These are phyloP conservation scores for Megalonaias nervosa DNA, from an alignment of 1,140 invertebrate genomes.

Conservation along the genomic window DNA sequence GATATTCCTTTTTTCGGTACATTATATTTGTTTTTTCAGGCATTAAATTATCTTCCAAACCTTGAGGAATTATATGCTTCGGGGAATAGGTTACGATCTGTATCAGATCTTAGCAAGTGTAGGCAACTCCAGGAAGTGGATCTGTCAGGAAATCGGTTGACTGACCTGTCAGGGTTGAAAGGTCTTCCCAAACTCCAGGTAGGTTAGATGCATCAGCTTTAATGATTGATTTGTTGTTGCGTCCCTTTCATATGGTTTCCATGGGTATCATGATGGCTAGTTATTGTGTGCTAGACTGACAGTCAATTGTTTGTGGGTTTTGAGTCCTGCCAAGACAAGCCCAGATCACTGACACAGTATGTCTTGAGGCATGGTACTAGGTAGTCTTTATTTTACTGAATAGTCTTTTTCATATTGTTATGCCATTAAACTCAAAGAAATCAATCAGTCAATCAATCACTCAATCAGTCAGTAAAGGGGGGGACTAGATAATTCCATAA, in stretches of 20 bases:
- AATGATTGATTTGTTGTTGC: too few relatives aligned
- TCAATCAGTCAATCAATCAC: too few relatives aligned
- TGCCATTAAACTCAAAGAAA: too few relatives aligned
- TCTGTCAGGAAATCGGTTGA: conserved; percentile 59
- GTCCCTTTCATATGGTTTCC: neutral
- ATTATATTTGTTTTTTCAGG: conserved; percentile 43
- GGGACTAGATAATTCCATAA: too few relatives aligned
- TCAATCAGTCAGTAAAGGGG: too few relatives aligned
- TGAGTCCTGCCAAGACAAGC: neutral
- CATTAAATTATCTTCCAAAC: conserved; percentile 67
- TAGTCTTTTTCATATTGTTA: too few relatives aligned
- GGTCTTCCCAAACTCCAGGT: conserved; percentile 56
- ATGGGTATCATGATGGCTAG: neutral
- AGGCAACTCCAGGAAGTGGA: conserved; percentile 65
- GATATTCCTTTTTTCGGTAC: neutral
- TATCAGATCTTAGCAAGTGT: conserved; percentile 61
- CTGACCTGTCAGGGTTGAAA: conserved; percentile 61
- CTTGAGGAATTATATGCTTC: conserved; percentile 65
- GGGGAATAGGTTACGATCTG: conserved; percentile 55
- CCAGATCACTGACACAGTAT: neutral
- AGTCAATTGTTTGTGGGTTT: neutral
- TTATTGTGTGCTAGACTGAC: neutral
- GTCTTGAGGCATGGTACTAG: too few relatives aligned
- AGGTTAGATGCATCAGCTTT: conserved; percentile 10
- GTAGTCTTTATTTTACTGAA: too few relatives aligned